These are phyloP conservation scores for Aethes cnicana DNA, from an alignment of 2,888 invertebrate species.

Conservation along the genomic window DNA sequence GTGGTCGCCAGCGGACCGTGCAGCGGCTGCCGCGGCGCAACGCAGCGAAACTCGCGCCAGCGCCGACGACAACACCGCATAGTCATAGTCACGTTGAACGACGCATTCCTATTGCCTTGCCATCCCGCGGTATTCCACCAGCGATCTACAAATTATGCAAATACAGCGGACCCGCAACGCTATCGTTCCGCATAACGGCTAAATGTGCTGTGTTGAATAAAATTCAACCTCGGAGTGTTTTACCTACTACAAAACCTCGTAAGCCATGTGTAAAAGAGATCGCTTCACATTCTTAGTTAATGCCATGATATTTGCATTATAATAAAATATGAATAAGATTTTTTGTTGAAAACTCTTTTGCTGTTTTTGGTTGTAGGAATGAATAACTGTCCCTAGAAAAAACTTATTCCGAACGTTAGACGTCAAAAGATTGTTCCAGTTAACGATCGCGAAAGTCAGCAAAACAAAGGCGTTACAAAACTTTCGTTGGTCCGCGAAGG, in stretches of 20 bases:
- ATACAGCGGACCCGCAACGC: conserved; percentile 38
- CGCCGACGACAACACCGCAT: conserved; percentile 45
- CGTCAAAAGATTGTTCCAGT: conserved; percentile 62
- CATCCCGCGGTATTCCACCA: conserved; percentile 38
- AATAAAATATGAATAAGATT: conserved; percentile 29
- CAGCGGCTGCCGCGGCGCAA: conserved; percentile 68
- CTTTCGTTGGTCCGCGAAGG: conserved; percentile 62
- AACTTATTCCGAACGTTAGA: conserved; percentile 39
- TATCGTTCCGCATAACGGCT: conserved; percentile 38
- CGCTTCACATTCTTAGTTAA: conserved; percentile 1
- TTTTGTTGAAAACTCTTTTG: too few species aligned
- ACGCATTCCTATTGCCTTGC: conserved; percentile 41
- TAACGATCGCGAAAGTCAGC: conserved; percentile 68
- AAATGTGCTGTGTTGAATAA: conserved; percentile 36
- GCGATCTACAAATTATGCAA: conserved; percentile 43
- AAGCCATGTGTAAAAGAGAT: background rate
- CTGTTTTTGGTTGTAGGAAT: too few species aligned
- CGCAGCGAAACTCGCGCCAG: conserved; percentile 65
- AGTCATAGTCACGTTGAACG: conserved; percentile 47
- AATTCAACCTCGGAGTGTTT: conserved; percentile 31
- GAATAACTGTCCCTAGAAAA: conserved; percentile 43
- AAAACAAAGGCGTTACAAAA: conserved; percentile 74
- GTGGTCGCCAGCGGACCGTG: conserved; percentile 73
- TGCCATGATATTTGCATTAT: background rate
- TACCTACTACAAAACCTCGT: conserved; percentile 4